A percentile compares a stretch with the other conserved stretches of the same genome.
phyloP scores from a whole-genome alignment of 2,888 invertebrate species.

The Heliconius hortense region DNA sequence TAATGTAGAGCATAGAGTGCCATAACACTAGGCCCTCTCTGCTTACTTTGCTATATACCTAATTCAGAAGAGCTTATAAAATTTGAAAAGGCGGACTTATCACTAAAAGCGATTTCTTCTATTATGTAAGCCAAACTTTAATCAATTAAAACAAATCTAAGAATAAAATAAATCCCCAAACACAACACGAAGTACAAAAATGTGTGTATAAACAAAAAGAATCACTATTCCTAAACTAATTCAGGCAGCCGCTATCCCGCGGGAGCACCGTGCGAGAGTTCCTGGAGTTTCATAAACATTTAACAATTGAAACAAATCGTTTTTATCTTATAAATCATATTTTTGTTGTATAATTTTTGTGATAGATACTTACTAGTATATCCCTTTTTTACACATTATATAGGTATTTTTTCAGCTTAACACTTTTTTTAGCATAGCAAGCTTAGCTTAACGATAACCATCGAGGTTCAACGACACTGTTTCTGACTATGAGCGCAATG shows the following conservation, averaged over 20 bases:
- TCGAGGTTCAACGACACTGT: too few relatives aligned
- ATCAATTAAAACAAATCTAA: background rate
- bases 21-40: background rate
- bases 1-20: background rate
- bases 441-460: too few relatives aligned
- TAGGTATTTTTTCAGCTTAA: background rate
- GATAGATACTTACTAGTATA: background rate
- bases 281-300: constrained; percentile 37
- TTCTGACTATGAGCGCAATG: too few relatives aligned
- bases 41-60: too few relatives aligned
- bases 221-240: constrained; percentile 50
- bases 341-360: background rate
- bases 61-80: too few relatives aligned
- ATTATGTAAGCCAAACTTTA: background rate
- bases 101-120: too few relatives aligned
- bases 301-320: constrained; percentile 51
- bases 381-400: background rate
- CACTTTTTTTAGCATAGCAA: background rate
- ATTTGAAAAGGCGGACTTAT: too few relatives aligned
- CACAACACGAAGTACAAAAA: constrained; percentile 23
- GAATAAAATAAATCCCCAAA: background rate
- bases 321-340: constrained; percentile 35
- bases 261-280: constrained; percentile 36
- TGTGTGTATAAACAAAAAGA: constrained; percentile 33
- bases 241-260: constrained; percentile 52